Evolutionary conservation across 2,888 invertebrate species (phyloP).

Genomic region (Oasisia sp.): DNA sequence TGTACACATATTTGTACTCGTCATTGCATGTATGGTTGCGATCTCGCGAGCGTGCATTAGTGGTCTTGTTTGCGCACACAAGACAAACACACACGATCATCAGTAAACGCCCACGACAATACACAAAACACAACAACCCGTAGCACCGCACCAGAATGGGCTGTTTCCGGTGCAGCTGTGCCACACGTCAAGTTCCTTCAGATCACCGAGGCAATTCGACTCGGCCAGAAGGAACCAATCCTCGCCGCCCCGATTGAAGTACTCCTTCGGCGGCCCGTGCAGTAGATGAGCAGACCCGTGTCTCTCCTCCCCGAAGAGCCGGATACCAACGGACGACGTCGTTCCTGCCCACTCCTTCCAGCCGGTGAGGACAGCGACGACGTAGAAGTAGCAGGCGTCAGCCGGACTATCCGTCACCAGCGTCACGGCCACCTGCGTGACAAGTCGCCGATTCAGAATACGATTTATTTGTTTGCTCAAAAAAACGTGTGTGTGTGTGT

Average conservation of each 20-base stretch:
- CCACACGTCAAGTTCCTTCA: not conserved
- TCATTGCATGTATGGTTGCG: not conserved
- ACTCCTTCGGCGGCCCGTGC: not conserved
- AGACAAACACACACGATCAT: not conserved
- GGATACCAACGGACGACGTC: not conserved
- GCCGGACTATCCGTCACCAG: not conserved
- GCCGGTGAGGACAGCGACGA: not conserved
- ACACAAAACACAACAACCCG: not conserved
- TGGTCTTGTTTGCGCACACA: not conserved
- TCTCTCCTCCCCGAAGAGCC: not conserved
- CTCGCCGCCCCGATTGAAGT: not conserved
- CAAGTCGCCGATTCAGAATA: not conserved
- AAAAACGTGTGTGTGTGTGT: no score
- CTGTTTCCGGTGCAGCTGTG: not conserved
- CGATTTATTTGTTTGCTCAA: no score
- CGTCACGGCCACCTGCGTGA: not conserved
- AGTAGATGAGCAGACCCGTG: not conserved
- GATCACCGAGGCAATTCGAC: not conserved
- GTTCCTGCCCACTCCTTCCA: conserved; percentile 21
- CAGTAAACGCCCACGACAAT: not conserved
- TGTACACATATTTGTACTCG: not conserved
- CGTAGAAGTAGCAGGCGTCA: not conserved
- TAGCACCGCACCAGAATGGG: not conserved
- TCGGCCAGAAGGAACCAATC: conserved; percentile 1
- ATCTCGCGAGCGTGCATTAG: not conserved